Evolutionary conservation across 2,888 invertebrate species (phyloP).

Genomic region (Labia minor): DNA sequence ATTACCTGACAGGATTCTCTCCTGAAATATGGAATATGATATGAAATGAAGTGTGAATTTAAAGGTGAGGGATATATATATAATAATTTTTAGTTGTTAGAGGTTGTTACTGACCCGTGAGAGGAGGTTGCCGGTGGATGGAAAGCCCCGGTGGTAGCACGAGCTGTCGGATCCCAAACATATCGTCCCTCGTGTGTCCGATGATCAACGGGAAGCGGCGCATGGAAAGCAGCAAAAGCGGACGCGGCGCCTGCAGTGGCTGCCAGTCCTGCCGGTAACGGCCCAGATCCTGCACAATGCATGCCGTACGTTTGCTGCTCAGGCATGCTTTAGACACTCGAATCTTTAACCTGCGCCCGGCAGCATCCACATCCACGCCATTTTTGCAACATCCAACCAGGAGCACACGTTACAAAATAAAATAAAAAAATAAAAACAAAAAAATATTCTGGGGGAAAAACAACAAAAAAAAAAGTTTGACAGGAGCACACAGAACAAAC

Average conservation of each 20-base stretch:
- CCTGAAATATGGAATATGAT: too few relatives aligned
- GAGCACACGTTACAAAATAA: too few relatives aligned
- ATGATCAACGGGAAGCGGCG: constrained; percentile 49
- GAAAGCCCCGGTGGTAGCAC: constrained; percentile 30
- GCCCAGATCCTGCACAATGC: neutral
- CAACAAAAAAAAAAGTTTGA: too few relatives aligned
- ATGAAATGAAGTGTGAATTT: too few relatives aligned
- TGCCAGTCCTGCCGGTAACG: neutral
- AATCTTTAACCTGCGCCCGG: too few relatives aligned
- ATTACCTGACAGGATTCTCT: neutral
- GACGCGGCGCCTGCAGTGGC: constrained; percentile 31
- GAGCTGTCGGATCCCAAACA: constrained; percentile 36
- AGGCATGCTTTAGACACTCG: neutral
- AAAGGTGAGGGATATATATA: too few relatives aligned
- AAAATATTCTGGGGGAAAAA: too few relatives aligned
- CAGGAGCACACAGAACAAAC: too few relatives aligned
- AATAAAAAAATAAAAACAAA: too few relatives aligned
- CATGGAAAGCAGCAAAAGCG: constrained; percentile 46
- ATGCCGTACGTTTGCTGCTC: neutral
- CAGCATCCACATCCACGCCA: neutral
- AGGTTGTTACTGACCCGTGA: constrained; percentile 34
- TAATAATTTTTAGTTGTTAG: too few relatives aligned
- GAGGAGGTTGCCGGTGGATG: constrained; percentile 32
- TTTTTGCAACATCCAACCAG: too few relatives aligned
- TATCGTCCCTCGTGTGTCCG: constrained; percentile 42